Evolutionary conservation across 1,140 invertebrate genomes (phyloP).

Genomic region (Pseudomyrmex gracilis): DNA sequence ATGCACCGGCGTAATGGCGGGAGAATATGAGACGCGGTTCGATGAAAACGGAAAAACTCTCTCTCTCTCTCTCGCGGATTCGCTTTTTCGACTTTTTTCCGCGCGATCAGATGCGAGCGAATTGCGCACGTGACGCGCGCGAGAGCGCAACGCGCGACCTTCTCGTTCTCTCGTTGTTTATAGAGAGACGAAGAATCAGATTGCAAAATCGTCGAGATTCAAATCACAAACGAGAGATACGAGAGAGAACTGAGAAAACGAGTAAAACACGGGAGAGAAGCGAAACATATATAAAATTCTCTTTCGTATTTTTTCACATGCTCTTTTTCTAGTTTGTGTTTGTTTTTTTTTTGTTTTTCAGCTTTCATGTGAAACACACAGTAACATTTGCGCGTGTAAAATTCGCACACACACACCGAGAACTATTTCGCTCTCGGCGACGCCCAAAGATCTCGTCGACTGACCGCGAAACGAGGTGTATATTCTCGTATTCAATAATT

Average conservation of each 20-base stretch:
- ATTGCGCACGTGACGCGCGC: neutral
- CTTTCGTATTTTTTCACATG: too few species aligned
- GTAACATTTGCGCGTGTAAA: neutral
- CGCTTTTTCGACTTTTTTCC: neutral
- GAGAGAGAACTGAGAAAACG: neutral
- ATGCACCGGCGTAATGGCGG: conserved; percentile 14
- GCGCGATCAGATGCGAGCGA: neutral
- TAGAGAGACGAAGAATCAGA: neutral
- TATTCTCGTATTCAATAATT: conserved; percentile 44
- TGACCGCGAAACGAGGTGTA: conserved; percentile 8
- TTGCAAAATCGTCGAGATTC: conserved; percentile 8
- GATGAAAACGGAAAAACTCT: neutral
- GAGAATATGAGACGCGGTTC: conserved; percentile 18
- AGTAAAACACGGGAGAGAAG: neutral
- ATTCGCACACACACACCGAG: neutral
- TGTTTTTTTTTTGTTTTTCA: too few species aligned
- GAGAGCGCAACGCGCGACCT: neutral
- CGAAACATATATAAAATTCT: neutral
- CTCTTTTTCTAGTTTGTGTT: too few species aligned
- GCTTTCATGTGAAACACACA: too few species aligned
- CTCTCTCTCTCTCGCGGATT: neutral
- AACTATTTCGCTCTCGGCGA: neutral
- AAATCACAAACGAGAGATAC: neutral
- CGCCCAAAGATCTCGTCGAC: conserved; percentile 13
- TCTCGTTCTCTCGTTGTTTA: neutral